Conservation (phyloP, 2,888 invertebrate genomes). For the Pimpla rufipes region DNA sequence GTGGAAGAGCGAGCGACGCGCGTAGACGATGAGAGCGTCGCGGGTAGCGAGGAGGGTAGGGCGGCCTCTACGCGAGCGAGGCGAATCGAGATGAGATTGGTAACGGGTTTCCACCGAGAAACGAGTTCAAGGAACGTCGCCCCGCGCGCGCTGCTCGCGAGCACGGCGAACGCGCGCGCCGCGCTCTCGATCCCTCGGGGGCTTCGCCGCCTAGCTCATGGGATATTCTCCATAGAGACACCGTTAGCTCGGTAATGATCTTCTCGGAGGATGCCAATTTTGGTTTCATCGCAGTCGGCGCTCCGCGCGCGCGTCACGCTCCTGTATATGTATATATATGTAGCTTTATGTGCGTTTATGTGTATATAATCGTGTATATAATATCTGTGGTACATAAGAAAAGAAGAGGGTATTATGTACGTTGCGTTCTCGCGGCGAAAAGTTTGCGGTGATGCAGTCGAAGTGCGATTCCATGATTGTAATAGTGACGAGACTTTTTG, state of each 20-base stretch:
- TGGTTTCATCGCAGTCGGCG: constrained; percentile 68
- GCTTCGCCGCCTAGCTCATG: constrained; percentile 63
- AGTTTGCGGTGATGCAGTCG: too few relatives aligned
- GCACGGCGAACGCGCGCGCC: neutral
- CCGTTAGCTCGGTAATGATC: constrained; percentile 70
- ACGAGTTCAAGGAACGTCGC: constrained; percentile 70
- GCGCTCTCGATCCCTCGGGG: constrained; percentile 68
- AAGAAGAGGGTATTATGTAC: neutral
- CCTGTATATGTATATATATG: constrained; percentile 17
- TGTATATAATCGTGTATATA: neutral
- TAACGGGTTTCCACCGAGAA: constrained; percentile 73
- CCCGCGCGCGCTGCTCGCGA: constrained; percentile 42
- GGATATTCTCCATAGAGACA: constrained; percentile 70
- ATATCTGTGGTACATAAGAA: neutral
- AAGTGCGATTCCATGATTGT: too few relatives aligned
- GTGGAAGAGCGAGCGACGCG: constrained; percentile 18
- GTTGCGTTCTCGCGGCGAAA: too few relatives aligned
- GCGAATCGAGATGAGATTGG: constrained; percentile 74
- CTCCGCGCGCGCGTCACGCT: constrained; percentile 41
- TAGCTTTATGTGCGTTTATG: constrained; percentile 1
- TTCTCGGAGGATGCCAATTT: constrained; percentile 71
- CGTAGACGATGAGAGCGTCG: constrained; percentile 58
- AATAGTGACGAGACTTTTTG: too few relatives aligned
- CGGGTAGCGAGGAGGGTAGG: constrained; percentile 54
- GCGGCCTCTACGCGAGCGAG: constrained; percentile 69